Percentiles rank a stretch among this genome's conserved stretches.
Evolutionary conservation across 2,113 vertebrate genomes (phyloP).

Genomic region (Acrocephalus arundinaceus): DNA sequence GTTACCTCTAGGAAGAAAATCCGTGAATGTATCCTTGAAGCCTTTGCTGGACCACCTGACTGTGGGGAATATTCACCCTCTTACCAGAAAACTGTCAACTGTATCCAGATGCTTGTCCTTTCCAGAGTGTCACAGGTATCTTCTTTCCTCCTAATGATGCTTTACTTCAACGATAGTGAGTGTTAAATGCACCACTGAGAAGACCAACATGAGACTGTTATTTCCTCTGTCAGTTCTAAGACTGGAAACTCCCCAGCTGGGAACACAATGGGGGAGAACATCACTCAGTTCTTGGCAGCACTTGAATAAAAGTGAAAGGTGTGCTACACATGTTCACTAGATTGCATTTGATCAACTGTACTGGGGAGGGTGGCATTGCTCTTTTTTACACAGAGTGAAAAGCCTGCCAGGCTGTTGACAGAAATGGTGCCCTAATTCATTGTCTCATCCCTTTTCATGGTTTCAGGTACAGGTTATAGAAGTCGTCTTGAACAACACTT

Average conservation of each 20-base stretch:
- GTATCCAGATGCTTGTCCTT: constrained; percentile 81
- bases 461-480: constrained; percentile 93
- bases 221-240: neutral
- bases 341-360: neutral
- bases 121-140: constrained; percentile 81
- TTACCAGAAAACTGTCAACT: constrained; percentile 94
- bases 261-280: neutral
- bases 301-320: neutral
- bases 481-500: constrained; percentile 88
- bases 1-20: constrained; percentile 77
- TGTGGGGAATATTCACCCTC: constrained; percentile 89
- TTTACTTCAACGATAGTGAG: neutral
- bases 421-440: neutral
- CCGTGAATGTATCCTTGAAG: constrained; percentile 83
- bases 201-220: neutral
- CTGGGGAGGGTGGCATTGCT: neutral
- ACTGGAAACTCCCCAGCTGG: neutral
- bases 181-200: neutral
- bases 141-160: neutral
- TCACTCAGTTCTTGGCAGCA: neutral
- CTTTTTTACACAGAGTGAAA: neutral
- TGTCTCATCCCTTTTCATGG: neutral
- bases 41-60: constrained; percentile 88
- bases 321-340: neutral
- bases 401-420: neutral